A percentile compares a stretch with the other conserved stretches of the same genome.
Conservation (phyloP, 2,113 vertebrate genomes). For the Nothobranchius furzeri region DNA sequence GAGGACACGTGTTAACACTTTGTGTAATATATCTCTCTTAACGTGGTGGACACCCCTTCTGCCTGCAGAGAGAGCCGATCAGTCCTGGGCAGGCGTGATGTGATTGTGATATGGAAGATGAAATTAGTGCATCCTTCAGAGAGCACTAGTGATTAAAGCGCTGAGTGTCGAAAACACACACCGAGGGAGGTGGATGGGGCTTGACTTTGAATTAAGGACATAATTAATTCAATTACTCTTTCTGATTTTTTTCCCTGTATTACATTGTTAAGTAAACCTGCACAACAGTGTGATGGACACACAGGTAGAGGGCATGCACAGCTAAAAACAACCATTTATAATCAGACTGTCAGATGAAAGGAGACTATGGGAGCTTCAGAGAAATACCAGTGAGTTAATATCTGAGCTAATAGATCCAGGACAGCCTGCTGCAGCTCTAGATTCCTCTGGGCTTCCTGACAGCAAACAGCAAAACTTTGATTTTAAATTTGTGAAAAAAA, state of each 20-base stretch:
- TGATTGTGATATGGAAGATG: slow-evolving; percentile 45
- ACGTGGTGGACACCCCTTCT: slow-evolving; percentile 21
- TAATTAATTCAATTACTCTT: not conserved
- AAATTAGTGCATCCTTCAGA: slow-evolving; percentile 37
- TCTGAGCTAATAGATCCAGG: too few relatives aligned
- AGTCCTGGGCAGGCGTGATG: slow-evolving; percentile 35
- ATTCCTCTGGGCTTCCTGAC: too few relatives aligned
- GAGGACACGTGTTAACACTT: slow-evolving; percentile 21
- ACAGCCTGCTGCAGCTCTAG: too few relatives aligned
- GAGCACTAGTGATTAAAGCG: slow-evolving; percentile 30
- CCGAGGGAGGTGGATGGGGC: not conserved
- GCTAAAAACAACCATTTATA: too few relatives aligned
- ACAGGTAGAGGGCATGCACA: not conserved
- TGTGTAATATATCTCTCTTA: slow-evolving; percentile 15
- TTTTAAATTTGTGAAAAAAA: too few relatives aligned
- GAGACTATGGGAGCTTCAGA: too few relatives aligned
- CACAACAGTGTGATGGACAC: not conserved
- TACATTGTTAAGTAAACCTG: too few relatives aligned
- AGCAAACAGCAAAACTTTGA: too few relatives aligned
- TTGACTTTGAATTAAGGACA: not conserved
- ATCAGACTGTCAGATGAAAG: too few relatives aligned
- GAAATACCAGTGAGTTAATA: too few relatives aligned
- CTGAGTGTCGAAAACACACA: slow-evolving; percentile 7
- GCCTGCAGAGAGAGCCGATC: not conserved
- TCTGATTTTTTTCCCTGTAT: not conserved